Conservation (phyloP, 2,797 vertebrate species). For the Eleutherodactylus coqui region DNA sequence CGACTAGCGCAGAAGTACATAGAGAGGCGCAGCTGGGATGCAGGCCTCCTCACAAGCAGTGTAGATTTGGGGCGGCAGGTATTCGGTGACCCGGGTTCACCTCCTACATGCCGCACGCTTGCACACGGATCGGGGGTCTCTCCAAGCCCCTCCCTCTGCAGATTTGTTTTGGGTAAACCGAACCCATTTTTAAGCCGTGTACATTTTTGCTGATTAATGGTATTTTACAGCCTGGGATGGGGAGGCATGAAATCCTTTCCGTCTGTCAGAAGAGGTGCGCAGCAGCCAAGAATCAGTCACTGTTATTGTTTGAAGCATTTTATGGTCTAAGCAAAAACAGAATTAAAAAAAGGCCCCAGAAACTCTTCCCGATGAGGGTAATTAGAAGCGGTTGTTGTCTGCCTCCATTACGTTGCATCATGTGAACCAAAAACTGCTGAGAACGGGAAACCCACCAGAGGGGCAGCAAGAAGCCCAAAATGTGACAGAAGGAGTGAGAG, state of each 20-base stretch:
- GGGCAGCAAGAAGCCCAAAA: not conserved
- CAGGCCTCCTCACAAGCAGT: constrained; percentile 23
- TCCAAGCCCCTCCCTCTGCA: constrained; percentile 46
- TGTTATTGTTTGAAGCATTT: constrained; percentile 31
- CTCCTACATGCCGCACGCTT: constrained; percentile 36
- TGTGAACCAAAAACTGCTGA: not conserved
- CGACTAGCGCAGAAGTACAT: constrained; percentile 1
- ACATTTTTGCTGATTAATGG: constrained; percentile 43
- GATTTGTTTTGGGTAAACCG: constrained; percentile 2
- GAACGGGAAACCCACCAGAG: not conserved
- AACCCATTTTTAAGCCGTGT: not conserved
- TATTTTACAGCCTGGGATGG: constrained; percentile 22
- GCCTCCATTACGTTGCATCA: not conserved
- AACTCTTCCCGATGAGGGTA: constrained; percentile 7
- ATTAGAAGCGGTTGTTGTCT: constrained; percentile 41
- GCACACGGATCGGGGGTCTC: constrained; percentile 4
- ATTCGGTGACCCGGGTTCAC: constrained; percentile 55
- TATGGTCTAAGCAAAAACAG: constrained; percentile 29
- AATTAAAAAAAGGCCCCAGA: not conserved
- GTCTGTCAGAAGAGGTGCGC: not conserved
- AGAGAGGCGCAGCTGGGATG: constrained; percentile 9
- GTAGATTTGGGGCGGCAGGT: constrained; percentile 18
- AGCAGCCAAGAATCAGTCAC: constrained; percentile 16
- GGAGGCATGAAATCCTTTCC: constrained; percentile 11
- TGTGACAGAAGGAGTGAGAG: too few relatives aligned